Conservation (phyloP, 2,797 vertebrate species). For the Typhlichthys eigenmanni region DNA sequence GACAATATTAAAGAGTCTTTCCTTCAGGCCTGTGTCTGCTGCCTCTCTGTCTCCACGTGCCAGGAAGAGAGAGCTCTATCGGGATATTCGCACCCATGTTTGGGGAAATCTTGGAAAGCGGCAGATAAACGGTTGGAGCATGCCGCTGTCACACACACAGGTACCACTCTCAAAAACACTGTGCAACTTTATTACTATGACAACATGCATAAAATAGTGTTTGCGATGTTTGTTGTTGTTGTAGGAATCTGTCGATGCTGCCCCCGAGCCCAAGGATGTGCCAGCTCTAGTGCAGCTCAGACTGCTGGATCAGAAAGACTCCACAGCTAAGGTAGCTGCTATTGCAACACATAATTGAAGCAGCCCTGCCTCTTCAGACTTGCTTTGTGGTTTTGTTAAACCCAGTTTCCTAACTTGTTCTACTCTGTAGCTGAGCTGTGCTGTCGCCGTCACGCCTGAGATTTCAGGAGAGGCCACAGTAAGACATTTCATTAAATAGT, state of each 20-base stretch:
- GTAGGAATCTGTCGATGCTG: slow-evolving; percentile 61
- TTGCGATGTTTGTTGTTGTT: slow-evolving; percentile 24
- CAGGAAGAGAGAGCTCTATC: slow-evolving; percentile 80
- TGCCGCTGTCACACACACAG: slow-evolving; percentile 68
- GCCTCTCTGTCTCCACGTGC: slow-evolving; percentile 67
- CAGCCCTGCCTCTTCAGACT: not conserved
- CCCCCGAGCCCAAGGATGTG: slow-evolving; percentile 77
- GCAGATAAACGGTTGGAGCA: slow-evolving; percentile 84
- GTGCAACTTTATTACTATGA: not conserved
- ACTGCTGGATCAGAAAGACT: slow-evolving; percentile 83
- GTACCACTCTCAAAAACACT: slow-evolving; percentile 38
- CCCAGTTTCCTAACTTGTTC: not conserved
- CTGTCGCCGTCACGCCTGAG: slow-evolving; percentile 74
- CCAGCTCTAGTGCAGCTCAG: slow-evolving; percentile 80
- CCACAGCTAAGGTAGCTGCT: slow-evolving; percentile 78
- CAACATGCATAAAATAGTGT: no score
- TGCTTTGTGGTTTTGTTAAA: not conserved
- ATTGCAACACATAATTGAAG: not conserved
- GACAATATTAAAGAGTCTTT: slow-evolving; percentile 15
- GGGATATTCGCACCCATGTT: slow-evolving; percentile 81
- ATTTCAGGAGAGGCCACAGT: slow-evolving; percentile 78
- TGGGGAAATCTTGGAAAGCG: slow-evolving; percentile 80
- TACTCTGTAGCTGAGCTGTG: slow-evolving; percentile 75
- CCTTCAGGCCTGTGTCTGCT: slow-evolving; percentile 52
- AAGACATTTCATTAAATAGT: slow-evolving; percentile 47